Evolutionary conservation across 2,113 vertebrate genomes (phyloP).

Genomic region (Pelecanoides urinatrix): DNA sequence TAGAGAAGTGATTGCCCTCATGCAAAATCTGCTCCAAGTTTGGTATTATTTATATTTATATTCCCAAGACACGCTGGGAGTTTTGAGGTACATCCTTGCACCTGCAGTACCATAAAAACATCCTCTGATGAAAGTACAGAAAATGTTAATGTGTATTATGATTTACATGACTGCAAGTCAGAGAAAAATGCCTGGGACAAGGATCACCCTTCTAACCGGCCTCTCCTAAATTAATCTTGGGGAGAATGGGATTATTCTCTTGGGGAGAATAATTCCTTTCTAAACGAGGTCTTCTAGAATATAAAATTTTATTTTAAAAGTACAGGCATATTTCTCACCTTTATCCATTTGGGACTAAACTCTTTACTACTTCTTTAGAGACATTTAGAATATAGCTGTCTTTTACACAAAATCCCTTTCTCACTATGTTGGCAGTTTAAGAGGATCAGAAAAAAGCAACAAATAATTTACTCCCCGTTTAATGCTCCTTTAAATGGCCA

Average conservation of each 20-base stretch:
- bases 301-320: neutral
- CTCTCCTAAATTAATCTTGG: neutral
- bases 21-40: neutral
- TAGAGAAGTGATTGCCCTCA: neutral
- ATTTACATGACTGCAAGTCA: neutral
- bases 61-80: neutral
- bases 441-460: neutral
- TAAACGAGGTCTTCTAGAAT: neutral
- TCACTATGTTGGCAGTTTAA: neutral
- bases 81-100: neutral
- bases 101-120: neutral
- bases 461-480: slow-evolving; percentile 28
- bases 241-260: too few species aligned
- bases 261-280: neutral
- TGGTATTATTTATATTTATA: neutral
- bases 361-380: neutral
- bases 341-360: neutral
- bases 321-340: neutral
- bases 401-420: neutral
- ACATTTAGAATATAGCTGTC: neutral
- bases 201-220: neutral
- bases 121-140: neutral
- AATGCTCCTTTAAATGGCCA: slow-evolving; percentile 20
- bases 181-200: neutral
- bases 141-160: neutral